phyloP scores from a whole-genome alignment of 2,888 invertebrate species.

The Sarcophaga subvicina region DNA sequence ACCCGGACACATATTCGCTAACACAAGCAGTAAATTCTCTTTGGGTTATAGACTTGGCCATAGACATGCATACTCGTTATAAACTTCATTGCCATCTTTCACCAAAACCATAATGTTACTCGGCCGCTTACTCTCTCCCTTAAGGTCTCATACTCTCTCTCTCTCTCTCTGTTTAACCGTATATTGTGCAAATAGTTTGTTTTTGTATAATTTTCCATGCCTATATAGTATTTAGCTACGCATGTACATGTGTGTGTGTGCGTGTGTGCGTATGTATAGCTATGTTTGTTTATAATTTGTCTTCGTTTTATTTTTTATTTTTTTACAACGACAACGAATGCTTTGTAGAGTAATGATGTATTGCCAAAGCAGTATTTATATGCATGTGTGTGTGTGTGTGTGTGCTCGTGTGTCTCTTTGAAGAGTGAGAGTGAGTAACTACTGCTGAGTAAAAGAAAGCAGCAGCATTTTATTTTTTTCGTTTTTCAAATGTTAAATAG shows the following conservation, averaged over 20 bases:
- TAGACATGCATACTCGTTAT: conserved; percentile 22
- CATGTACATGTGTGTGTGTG: background rate
- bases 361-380: background rate
- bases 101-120: conserved; percentile 27
- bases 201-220: conserved; percentile 17
- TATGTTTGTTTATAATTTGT: background rate
- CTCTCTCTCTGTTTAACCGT: background rate
- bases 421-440: conserved; percentile 20
- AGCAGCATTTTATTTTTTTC: background rate
- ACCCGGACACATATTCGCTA: conserved; percentile 2
- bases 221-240: background rate
- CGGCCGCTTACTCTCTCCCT: background rate
- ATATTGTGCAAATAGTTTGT: conserved; percentile 22
- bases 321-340: background rate
- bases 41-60: conserved; percentile 16
- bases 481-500: conserved; percentile 56
- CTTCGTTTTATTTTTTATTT: background rate
- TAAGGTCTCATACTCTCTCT: too few species aligned
- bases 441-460: background rate
- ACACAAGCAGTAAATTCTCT: background rate
- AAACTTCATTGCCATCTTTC: conserved; percentile 68
- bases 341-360: background rate
- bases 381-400: background rate
- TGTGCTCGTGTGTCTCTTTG: conserved; percentile 17
- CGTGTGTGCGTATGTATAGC: background rate